A percentile compares a stretch with the other conserved stretches of the same genome.
phyloP scores from a whole-genome alignment of 2,888 invertebrate species.

The Watsonalla binaria region DNA sequence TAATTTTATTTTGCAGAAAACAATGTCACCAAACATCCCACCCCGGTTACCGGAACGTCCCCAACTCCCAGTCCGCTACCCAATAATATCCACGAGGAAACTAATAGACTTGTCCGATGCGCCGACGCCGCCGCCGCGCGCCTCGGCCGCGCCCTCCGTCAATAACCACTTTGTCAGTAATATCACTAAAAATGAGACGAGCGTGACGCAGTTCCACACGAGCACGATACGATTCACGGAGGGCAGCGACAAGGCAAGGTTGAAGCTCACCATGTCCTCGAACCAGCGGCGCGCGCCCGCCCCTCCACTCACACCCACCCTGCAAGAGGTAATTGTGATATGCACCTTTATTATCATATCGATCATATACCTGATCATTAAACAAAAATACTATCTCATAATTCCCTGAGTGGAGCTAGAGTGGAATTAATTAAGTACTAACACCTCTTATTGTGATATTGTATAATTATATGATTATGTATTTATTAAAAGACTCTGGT shows the following conservation, averaged over 20 bases:
- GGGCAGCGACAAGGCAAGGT: constrained; percentile 58
- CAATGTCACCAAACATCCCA: constrained; percentile 65
- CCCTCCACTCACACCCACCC: constrained; percentile 36
- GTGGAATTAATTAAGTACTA: constrained; percentile 53
- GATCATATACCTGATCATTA: constrained; percentile 50
- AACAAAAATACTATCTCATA: constrained; percentile 39
- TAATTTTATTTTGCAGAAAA: constrained; percentile 72
- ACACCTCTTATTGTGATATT: constrained; percentile 23
- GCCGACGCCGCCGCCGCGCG: constrained; percentile 62
- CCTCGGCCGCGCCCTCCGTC: constrained; percentile 38
- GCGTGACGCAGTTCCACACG: constrained; percentile 57
- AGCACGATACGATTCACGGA: constrained; percentile 69
- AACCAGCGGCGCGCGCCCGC: constrained; percentile 39
- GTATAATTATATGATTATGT: constrained; percentile 18
- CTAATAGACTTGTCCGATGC: constrained; percentile 67
- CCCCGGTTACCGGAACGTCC: constrained; percentile 72
- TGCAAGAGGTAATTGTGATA: constrained; percentile 70
- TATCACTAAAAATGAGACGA: constrained; percentile 57
- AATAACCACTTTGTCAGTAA: constrained; percentile 63
- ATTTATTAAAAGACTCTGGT: constrained; percentile 22
- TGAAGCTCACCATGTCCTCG: constrained; percentile 60
- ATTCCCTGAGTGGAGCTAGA: constrained; percentile 36
- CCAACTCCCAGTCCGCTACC: constrained; percentile 62
- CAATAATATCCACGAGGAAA: constrained; percentile 66
- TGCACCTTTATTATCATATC: constrained; percentile 64